Evolutionary conservation across 2,888 invertebrate species (phyloP), one percentile per base, ranked within the genome.

Genomic region (Crossocerus cetratus): DNA sequence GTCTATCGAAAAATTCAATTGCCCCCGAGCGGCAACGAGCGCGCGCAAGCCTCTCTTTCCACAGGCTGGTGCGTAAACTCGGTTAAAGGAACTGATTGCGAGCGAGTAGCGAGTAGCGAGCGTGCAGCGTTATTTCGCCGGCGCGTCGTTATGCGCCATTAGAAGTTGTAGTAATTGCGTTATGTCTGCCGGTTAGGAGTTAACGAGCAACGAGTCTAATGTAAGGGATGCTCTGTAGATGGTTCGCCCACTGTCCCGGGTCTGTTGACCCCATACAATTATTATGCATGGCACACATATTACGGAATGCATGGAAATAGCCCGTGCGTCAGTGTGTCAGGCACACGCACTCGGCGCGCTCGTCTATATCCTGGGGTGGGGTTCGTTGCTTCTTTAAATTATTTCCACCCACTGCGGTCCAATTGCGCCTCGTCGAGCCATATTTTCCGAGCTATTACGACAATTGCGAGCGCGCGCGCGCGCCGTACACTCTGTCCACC

Each of bases 241-340:
- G 56, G 57, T 69, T 58, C 43, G 23, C 43, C 32, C 22, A 64
- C 61, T 58, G 56, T 65, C 53, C 21, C 63, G 49, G 68, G 84
- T 79, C 75, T 83, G 76, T 85, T 83, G 80, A 85, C 83, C 83
- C 62, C 72, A 71, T 58, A 53, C 45, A 69, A 77, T 71, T 75
- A 75, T 75, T 75, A 77, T 76, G 71, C 70, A 72, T 55, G 76
- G 72, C 72, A 74, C 72, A 77, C 75, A 81, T 84, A 83, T 84
- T 81, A 83, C 78, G 69, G 80, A 82, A 78, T 76, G 83, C 71
- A 69, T 84, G 82, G 77, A 84, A 84, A 84, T 84, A 85, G 74
- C 80, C 71, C 62, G 66, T 81, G 77, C 82, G 80, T 83, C 81
- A 80, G 72, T 75, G 58, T 80, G 79, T 80, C 72, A 70, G 63